phyloP scores from a whole-genome alignment of 1,140 invertebrate species.

The Nebria ingens region DNA sequence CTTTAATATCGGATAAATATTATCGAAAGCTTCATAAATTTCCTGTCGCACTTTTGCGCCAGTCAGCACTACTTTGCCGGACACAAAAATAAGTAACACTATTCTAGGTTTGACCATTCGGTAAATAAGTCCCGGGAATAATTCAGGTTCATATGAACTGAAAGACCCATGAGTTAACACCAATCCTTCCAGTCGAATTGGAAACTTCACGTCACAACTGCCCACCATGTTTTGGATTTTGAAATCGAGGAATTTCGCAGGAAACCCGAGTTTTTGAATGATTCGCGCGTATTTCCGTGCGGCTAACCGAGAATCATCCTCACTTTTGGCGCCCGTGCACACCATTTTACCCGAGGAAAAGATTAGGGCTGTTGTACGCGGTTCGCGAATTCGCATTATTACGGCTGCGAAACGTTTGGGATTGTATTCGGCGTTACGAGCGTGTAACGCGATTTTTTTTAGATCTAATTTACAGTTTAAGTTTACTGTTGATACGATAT shows the following conservation, averaged over 20 bases:
- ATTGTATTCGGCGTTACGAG: conserved; percentile 99
- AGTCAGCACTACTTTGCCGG: conserved; percentile 95
- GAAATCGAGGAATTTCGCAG: conserved; percentile 98
- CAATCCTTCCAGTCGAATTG: conserved; percentile 93
- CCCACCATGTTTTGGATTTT: conserved; percentile 99
- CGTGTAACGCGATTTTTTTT: conserved; percentile 97
- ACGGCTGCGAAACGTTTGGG: conserved; percentile 99
- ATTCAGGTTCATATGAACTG: conserved; percentile 86
- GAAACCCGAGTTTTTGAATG: conserved; percentile 91
- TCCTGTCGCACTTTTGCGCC: conserved; percentile 96
- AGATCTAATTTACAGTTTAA: conserved; percentile 91
- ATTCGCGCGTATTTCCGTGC: conserved; percentile 98
- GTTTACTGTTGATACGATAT: conserved; percentile 97
- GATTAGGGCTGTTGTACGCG: conserved; percentile 95
- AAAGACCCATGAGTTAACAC: conserved; percentile 96
- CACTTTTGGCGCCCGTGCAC: conserved; percentile 99
- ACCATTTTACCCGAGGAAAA: conserved; percentile 99
- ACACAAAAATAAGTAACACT: conserved; percentile 97
- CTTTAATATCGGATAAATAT: conserved; percentile 98
- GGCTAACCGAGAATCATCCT: conserved; percentile 92
- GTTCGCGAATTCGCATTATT: conserved; percentile 98
- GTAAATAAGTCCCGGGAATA: conserved; percentile 98
- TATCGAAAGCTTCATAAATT: conserved; percentile 99
- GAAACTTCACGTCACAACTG: conserved; percentile 98
- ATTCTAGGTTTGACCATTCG: conserved; percentile 99